Evolutionary conservation across 2,113 vertebrate genomes (phyloP).

Genomic region (Nanorana parkeri): DNA sequence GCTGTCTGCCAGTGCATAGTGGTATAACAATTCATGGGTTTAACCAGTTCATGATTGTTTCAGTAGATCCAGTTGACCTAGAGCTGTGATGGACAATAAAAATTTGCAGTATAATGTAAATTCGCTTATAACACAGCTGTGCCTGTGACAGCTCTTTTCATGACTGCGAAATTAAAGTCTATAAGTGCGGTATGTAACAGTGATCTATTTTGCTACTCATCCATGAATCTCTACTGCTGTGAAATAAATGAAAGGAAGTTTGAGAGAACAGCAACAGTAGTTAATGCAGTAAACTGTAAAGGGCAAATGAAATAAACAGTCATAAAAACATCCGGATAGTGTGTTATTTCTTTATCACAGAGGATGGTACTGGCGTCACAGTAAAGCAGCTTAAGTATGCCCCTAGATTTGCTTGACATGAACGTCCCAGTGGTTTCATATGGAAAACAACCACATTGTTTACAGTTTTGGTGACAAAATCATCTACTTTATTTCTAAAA

Average conservation of each 20-base stretch:
- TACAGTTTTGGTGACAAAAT: neutral
- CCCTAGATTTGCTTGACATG: neutral
- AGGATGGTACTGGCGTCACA: neutral
- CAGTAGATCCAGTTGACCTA: too few relatives aligned
- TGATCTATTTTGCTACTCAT: neutral
- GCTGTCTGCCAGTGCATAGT: too few relatives aligned
- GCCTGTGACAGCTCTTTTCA: too few relatives aligned
- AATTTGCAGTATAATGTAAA: too few relatives aligned
- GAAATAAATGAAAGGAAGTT: conserved; percentile 5
- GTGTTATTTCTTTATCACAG: neutral
- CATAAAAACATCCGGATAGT: conserved; percentile 4
- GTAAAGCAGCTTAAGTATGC: neutral
- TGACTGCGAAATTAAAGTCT: too few relatives aligned
- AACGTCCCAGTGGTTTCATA: neutral
- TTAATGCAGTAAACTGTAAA: neutral
- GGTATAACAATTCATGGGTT: too few relatives aligned
- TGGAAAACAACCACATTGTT: neutral
- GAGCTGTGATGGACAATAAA: too few relatives aligned
- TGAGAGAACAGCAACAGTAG: neutral
- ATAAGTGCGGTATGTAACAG: neutral
- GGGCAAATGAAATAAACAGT: conserved; percentile 2
- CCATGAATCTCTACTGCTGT: neutral
- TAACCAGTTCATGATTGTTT: too few relatives aligned
- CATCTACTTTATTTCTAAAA: too few relatives aligned
- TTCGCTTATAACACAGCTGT: too few relatives aligned